Base-by-base conservation (phyloP, 2,113 vertebrate species). In the Mionectes macconnelli region DNA sequence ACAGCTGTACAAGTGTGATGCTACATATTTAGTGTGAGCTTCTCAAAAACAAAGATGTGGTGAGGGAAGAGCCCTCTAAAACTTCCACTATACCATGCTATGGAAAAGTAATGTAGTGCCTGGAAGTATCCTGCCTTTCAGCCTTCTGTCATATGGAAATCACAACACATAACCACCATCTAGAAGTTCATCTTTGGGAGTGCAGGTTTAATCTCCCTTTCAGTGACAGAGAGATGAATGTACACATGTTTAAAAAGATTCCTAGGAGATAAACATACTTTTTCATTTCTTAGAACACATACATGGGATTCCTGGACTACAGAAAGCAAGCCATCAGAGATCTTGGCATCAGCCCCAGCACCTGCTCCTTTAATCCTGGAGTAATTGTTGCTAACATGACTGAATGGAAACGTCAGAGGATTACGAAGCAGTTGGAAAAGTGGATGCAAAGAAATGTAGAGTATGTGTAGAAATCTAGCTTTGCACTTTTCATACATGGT, bases 291-390 rank as follows among this genome's bases (percentile, higher is more conserved):
- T 86, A 99, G 99, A 99, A 99, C 27, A 99, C 99, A 1, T 99
- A 99, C 80, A 99, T 99, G 99, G 99, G 99, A 81, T 99, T 98
- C 87, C 97, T 99, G 97, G 99, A 99, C 98, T 99, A 99, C 84
- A 98, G 99, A 90, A 99, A 99, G 92, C 97, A 99, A 97, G 96
- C 98, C 3, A 97, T 99, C 27, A 98, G 98, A 94, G 98, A 99
- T 66, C 98, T 99, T 63, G 99, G 99, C 95, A 99, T 99, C 89
- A 99, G 98, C 91, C 99, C 99, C 90, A 99, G 97, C 40, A 99
- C 99, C 80, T 99, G 99, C 94, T 99, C 99, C 20, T 99, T 99
- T 97, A 99, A 99, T 96, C 99, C 99, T 5, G 99, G 99, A 4
- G 99, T 99, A 93, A 98, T 99, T 92, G 99, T 99, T 9, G 99